Evolutionary conservation across 2,888 invertebrate species (phyloP), one percentile per base, ranked within the genome.

Genomic region (Melanotus villosus): DNA sequence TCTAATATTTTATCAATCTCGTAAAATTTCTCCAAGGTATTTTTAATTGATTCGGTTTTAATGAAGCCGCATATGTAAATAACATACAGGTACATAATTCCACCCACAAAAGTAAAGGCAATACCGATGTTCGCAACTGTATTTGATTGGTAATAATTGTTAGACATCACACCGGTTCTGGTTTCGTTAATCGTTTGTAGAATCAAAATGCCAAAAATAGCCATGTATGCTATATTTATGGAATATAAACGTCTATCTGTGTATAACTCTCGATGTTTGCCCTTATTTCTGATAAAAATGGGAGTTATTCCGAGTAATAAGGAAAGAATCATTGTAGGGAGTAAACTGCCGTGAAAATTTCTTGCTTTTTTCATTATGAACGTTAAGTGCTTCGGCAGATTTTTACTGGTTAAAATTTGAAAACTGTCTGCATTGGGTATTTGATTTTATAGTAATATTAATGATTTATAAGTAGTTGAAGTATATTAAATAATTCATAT

Each of bases 51-150:
- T 50, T 56, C 14, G 1, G 64, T 58, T 63, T 50, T 47, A 12
- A 52, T 18, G 14, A 68, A 26, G 7, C 68, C 56, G n/a, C 21
- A 50, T 7, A 64, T 41, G n/a, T 50, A 63, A 16, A 58, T 68
- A 21, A 50, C 18, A 14, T 16, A 34, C 9, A 64, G 9, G 41
- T 58, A 58, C 9, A 45, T 34, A 4, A 68, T 50, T 9, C 68
- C 58, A 4, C 58, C 63, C 4, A 32, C 6, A 23, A 64, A 64
- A 18, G 47, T 36, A 12, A 68, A 57, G n/a, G 21, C 52, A 9
- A 68, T 58, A n/a, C 68, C 64, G 2, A 64, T 52, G 23, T 57
- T 68, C 1, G 68, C 47, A 16, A 68, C 52, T 16, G 43, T 68
- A 26, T 68, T 64, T 1, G 36, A 10, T 50, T 58, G 14, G 10